These are phyloP conservation scores for Wiebesia pumilae DNA, from an alignment of 1,140 invertebrate genomes.

Conservation along the genomic window DNA sequence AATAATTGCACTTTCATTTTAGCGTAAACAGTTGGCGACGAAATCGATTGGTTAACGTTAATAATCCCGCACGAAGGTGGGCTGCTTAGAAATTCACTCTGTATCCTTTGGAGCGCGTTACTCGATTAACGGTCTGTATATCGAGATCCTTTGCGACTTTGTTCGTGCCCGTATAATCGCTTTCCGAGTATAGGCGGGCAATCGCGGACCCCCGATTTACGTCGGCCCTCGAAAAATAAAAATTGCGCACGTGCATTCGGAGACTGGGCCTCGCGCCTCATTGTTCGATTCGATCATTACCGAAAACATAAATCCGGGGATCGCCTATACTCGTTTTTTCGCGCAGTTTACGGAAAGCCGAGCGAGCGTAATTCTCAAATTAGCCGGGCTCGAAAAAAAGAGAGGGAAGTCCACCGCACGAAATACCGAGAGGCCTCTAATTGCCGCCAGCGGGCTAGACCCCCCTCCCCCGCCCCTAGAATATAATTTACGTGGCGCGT, in stretches of 20 bases:
- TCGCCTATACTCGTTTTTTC: neutral
- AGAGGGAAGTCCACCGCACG: neutral
- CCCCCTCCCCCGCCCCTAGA: neutral
- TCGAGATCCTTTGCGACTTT: neutral
- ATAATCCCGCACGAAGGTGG: neutral
- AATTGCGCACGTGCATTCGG: neutral
- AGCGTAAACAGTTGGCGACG: too few species aligned
- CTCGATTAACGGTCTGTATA: neutral
- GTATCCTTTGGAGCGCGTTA: neutral
- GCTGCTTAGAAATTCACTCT: neutral
- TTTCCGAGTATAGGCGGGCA: neutral
- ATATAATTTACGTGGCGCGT: constrained; percentile 49
- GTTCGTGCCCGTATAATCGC: neutral
- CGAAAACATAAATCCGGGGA: neutral
- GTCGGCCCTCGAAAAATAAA: too few species aligned
- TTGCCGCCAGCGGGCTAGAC: neutral
- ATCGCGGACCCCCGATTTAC: neutral
- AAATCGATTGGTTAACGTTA: too few species aligned
- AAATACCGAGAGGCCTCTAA: constrained; percentile 21
- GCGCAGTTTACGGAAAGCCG: constrained; percentile 19
- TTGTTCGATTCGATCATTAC: neutral
- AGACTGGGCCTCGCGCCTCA: neutral
- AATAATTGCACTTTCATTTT: too few species aligned
- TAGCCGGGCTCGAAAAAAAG: neutral
- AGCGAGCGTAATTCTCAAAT: constrained; percentile 8